Base-by-base conservation (phyloP, 2,888 invertebrate genomes). In the Hydropsyche betteni region DNA sequence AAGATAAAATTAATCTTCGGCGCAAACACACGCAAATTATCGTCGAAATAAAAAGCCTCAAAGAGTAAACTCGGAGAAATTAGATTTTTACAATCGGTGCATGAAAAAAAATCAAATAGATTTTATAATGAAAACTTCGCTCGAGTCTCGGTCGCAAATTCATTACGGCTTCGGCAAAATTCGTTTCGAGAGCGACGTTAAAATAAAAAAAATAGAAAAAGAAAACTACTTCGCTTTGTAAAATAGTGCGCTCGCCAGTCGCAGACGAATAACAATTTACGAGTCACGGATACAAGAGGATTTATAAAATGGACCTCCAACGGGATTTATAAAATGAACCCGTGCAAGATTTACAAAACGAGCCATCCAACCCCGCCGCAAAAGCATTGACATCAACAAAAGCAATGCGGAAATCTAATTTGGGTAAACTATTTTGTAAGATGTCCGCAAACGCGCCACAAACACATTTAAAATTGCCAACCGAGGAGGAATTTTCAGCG, bases 321-420 rank as follows among this genome's bases (percentile, higher is more conserved):
- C 12, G 36, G 64, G 64, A 64, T 64, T 64, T 64, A 64, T 64
- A 64, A 64, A 64, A 64, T 64, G 64, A 64, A 64, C 64, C 36
- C 64, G 64, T 64, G 64, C 64, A 64, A 64, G 64, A 64, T 64
- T 64, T 64, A 64, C 64, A 64, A 64, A 64, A 64, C 64, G 36
- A 36, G 34, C 64, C 44, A 44, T 44, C 44, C 44, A 10, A 44
- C 44, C 44, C 44, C 44, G 44, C 44, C 36, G 34, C 33, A 16
- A 10, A 16, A n/a, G 64, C 64, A 64, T 64, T 36, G 64, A 64
- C 61, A 61, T 61, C 61, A 61, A 61, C 64, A 64, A 64, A 64
- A 64, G 64, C 64, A 6, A 64, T 64, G 64, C 36, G 64, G 34
- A 64, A 64, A 64, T 64, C 64, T 64, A 64, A 64, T 64, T 64